Evolutionary conservation across 2,888 invertebrate species (phyloP), one percentile per base, ranked within the genome.

Genomic region (Allophyes oxyacanthae): DNA sequence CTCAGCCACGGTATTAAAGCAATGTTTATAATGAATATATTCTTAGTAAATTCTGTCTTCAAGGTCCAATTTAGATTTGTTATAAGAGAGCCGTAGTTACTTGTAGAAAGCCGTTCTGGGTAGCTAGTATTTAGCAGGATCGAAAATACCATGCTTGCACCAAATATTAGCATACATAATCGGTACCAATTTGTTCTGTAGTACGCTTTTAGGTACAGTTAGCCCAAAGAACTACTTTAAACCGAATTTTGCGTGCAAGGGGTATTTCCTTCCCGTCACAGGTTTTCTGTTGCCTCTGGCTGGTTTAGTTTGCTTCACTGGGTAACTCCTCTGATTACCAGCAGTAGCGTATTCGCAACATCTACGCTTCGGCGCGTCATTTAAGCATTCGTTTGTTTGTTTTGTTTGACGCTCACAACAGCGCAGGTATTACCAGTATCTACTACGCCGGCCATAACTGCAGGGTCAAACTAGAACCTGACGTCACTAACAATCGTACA

Each of bases 401-500:
- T 14, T 37, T 37, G 15, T 30, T 28, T 2, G 14, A 20, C 37
- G 11, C 10, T n/a, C 2, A 13, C 8, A 14, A 33, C n/a, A 42
- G 1, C 7, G 20, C 20, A 20, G 20, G 4, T n/a, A 32, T 33
- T 37, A 28, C n/a, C 6, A 15, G 11, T 5, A 30, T 7, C 33
- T 25, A 30, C 32, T 37, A 37, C 20, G 8, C 37, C 45, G 38
- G 37, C 38, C 15, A 46, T 6, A 50, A 57, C 25, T 58, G 13
- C 56, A 46, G 44, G 54, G 57, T 53, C 52, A 62, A 62, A 66
- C 59, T 58, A 52, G 49, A 51, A 26, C 13, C 57, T 77, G 75
- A 78, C 65, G 79, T 73, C 68, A 70, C 41, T 40, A 46, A 72
- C 61, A 46, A 53, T 60, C 65, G 55, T 59, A 51, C 7, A 59